A percentile compares a stretch with the other conserved stretches of the same genome.
These are phyloP conservation scores for Anastrepha obliqua DNA, from an alignment of 1,140 invertebrate genomes.

Conservation along the genomic window DNA sequence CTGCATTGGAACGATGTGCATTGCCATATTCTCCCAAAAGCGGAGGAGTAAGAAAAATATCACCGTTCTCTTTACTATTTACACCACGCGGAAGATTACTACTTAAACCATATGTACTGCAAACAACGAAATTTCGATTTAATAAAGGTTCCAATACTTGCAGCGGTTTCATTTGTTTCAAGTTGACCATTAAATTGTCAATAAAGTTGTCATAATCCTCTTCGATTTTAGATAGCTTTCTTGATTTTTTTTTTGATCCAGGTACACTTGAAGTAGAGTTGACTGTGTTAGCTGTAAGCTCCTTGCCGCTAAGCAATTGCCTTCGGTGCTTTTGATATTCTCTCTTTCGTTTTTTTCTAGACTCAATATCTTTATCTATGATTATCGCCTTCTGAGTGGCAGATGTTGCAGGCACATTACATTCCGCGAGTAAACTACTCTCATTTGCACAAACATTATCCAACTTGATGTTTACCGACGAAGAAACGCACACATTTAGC, in stretches of 20 bases:
- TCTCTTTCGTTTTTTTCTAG: conserved; percentile 86
- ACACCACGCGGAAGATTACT: conserved; percentile 71
- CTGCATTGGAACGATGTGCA: conserved; percentile 51
- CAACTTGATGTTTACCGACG: not conserved
- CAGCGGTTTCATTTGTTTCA: conserved; percentile 88
- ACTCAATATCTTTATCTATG: conserved; percentile 63
- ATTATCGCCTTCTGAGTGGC: not conserved
- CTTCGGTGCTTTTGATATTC: conserved; percentile 89
- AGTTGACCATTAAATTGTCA: conserved; percentile 89
- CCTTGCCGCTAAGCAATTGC: conserved; percentile 43
- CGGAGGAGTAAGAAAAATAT: conserved; percentile 76
- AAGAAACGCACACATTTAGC: not conserved
- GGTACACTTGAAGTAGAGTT: conserved; percentile 55
- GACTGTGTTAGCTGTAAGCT: conserved; percentile 39
- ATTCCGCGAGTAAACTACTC: not conserved
- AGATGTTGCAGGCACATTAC: not conserved
- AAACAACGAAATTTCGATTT: conserved; percentile 85
- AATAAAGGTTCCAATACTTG: conserved; percentile 91
- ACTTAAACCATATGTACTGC: conserved; percentile 86
- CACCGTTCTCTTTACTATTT: conserved; percentile 41
- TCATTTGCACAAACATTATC: not conserved
- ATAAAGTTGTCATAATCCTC: conserved; percentile 95
- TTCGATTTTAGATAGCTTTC: conserved; percentile 89
- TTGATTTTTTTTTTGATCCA: conserved; percentile 79
- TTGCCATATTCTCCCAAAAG: conserved; percentile 54